A percentile compares a stretch with the other conserved stretches of the same genome.
Evolutionary conservation across 2,797 vertebrate species (phyloP).

Genomic region (Prionace glauca): DNA sequence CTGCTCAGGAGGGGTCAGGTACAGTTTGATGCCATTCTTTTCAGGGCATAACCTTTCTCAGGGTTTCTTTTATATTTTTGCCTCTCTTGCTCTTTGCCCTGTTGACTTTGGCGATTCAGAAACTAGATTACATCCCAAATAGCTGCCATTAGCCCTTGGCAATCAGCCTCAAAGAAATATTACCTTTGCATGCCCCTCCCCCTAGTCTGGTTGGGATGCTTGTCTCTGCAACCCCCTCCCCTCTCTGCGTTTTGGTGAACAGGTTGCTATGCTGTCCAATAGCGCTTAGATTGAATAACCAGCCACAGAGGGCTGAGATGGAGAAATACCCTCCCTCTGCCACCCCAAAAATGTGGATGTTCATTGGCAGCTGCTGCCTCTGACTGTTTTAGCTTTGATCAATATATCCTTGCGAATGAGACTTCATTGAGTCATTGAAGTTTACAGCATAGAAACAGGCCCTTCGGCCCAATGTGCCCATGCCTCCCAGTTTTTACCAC

Average conservation of each 20-base stretch:
- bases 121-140: background rate
- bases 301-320: background rate
- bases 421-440: background rate
- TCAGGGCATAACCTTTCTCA: background rate
- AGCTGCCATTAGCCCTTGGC: background rate
- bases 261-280: background rate
- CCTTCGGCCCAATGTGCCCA: too few relatives aligned
- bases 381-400: background rate
- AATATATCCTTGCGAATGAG: background rate
- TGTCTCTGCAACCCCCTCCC: background rate
- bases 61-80: background rate
- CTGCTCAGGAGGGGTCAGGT: background rate
- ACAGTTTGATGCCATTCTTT: background rate
- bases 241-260: background rate
- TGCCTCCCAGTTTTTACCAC: too few relatives aligned
- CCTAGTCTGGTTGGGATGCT: background rate
- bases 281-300: background rate
- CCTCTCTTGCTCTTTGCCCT: background rate
- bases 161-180: background rate
- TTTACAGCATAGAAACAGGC: too few relatives aligned
- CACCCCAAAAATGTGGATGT: background rate
- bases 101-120: background rate
- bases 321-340: background rate
- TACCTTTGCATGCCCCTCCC: too few relatives aligned
- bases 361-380: background rate